phyloP scores from a whole-genome alignment of 2,888 invertebrate species.

The Apamea sordens region DNA sequence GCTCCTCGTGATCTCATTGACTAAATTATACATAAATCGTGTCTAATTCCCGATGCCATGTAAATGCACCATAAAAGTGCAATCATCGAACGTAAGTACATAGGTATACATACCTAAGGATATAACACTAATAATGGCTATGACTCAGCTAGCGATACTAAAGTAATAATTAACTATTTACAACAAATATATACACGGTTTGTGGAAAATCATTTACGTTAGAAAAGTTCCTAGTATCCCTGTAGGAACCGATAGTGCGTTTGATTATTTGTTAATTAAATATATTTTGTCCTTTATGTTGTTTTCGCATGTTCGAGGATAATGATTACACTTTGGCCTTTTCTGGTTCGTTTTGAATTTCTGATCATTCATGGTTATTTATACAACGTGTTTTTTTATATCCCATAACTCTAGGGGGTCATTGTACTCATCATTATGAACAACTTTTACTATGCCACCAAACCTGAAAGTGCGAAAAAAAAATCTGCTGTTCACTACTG shows the following conservation, averaged over 20 bases:
- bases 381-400: too few species aligned
- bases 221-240: constrained; percentile 48
- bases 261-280: constrained; percentile 35
- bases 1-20: constrained; percentile 57
- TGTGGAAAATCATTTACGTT: constrained; percentile 60
- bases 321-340: not conserved
- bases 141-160: constrained; percentile 52
- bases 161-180: constrained; percentile 37
- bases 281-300: constrained; percentile 26
- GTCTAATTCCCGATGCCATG: constrained; percentile 57
- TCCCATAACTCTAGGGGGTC: too few species aligned
- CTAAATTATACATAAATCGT: constrained; percentile 59
- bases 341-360: constrained; percentile 19
- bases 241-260: constrained; percentile 14
- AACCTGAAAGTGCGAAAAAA: too few species aligned
- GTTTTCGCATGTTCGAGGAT: constrained; percentile 5
- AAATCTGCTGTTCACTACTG: too few species aligned
- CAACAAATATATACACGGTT: constrained; percentile 37
- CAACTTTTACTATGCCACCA: too few species aligned
- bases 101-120: constrained; percentile 19
- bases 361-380: constrained; percentile 34
- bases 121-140: constrained; percentile 21
- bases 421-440: too few species aligned
- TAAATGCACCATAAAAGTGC: constrained; percentile 56
- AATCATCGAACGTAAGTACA: constrained; percentile 44